phyloP scores from a whole-genome alignment of 1,140 invertebrate species.

The Drosophila guanche region DNA sequence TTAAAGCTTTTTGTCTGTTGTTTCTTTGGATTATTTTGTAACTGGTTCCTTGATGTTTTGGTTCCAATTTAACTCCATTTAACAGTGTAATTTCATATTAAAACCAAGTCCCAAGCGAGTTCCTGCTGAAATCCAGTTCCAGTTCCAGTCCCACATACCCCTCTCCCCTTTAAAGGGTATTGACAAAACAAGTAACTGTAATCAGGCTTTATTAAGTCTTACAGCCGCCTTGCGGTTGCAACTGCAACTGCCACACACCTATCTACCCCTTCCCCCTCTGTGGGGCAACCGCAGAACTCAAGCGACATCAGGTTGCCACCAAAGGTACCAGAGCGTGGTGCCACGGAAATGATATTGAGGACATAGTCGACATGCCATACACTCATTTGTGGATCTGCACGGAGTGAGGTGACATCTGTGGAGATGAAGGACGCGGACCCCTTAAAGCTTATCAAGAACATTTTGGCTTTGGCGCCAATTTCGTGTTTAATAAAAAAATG shows the following conservation, averaged over 20 bases:
- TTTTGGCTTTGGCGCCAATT: slow-evolving; percentile 75
- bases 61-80: too few species aligned
- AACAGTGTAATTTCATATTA: too few species aligned
- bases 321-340: slow-evolving; percentile 5
- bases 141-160: slow-evolving; percentile 10
- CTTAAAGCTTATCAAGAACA: slow-evolving; percentile 68
- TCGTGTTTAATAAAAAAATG: slow-evolving; percentile 45
- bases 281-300: slow-evolving; percentile 38
- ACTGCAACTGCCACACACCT: slow-evolving; percentile 23
- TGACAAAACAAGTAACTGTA: slow-evolving; percentile 52
- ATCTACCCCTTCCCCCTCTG: too few species aligned
- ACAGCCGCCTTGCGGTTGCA: slow-evolving; percentile 48
- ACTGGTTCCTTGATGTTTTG: too few species aligned
- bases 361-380: slow-evolving; percentile 42
- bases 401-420: slow-evolving; percentile 58
- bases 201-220: slow-evolving; percentile 53
- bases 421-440: slow-evolving; percentile 15
- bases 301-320: slow-evolving; percentile 48
- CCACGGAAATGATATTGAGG: slow-evolving; percentile 36
- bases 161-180: neutral
- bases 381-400: slow-evolving; percentile 40
- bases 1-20: too few species aligned
- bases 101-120: too few species aligned
- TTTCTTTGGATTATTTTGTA: too few species aligned
- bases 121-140: too few species aligned